Base-by-base conservation (phyloP, 2,888 invertebrate species). In the Melieria omissa region DNA sequence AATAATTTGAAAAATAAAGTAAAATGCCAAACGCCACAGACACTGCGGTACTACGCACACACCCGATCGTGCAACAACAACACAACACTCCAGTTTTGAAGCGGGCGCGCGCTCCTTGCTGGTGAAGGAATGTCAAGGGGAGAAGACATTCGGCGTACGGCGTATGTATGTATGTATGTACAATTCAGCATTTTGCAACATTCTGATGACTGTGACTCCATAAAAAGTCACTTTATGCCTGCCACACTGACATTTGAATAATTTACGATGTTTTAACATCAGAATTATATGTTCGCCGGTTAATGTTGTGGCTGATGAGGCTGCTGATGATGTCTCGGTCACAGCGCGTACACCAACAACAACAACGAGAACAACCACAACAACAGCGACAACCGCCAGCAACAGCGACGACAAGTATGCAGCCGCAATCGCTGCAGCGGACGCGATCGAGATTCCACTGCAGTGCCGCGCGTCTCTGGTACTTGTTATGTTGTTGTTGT, bases 231-330 rank as follows among this genome's bases (percentile, higher is more conserved):
- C 75, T 76, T 77, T 77, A 78, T 77, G 73, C 70, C 77, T 76
- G 77, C 71, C 73, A 77, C 81, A 78, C 80, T 83, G 85, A 81
- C 84, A 86, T 84, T 86, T 80, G 78, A 82, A 84, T 85, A 85
- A 86, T 86, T 86, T 85, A 85, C 81, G 86, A 85, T 83, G 81
- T 81, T 85, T 85, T 83, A 85, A 83, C 84, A 81, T 83, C 80
- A 82, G 84, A 82, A 84, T 84, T 84, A 84, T 85, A 80, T 84
- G 83, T 83, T 81, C 72, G 57, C 63, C 16, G 12, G 46, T 72
- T 71, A 74, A 75, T 74, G 74, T 67, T 70, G 74, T 65, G 65
- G 47, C 58, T 66, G 73, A 65, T 60, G 67, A 42, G 70, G 76
- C 73, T 75, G 73, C 55, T 60, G 73, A 55, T 45, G 45, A 52